Conservation (phyloP, 2,797 vertebrate species). For the Tangara arthus region DNA sequence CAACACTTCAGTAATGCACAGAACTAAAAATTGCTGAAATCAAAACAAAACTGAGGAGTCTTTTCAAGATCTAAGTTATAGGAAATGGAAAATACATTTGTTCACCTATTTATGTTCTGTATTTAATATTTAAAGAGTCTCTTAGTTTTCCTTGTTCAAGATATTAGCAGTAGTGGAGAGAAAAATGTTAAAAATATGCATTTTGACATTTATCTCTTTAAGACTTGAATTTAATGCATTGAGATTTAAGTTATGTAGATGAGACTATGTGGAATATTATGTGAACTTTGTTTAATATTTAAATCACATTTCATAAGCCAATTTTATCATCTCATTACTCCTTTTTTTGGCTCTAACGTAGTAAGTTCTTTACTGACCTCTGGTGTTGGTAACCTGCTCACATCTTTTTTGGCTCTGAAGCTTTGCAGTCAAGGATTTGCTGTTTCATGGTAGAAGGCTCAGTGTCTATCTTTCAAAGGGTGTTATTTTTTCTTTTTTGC, state of each 20-base stretch:
- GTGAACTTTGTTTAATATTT: conserved; percentile 71
- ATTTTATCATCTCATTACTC: conserved; percentile 54
- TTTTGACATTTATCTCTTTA: conserved; percentile 63
- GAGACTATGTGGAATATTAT: conserved; percentile 59
- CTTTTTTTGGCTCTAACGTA: neutral
- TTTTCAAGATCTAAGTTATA: neutral
- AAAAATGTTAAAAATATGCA: conserved; percentile 61
- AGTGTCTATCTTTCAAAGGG: neutral
- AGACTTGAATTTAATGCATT: conserved; percentile 51
- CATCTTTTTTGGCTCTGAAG: neutral
- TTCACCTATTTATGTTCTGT: conserved; percentile 24
- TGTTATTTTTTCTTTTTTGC: neutral
- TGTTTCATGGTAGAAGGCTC: neutral
- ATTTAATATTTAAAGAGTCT: conserved; percentile 51
- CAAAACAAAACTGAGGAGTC: conserved; percentile 1
- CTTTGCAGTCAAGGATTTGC: neutral
- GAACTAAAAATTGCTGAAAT: neutral
- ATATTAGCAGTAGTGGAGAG: conserved; percentile 35
- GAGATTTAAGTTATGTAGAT: conserved; percentile 64
- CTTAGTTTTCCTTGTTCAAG: conserved; percentile 46
- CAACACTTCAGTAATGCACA: neutral
- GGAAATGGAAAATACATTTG: conserved; percentile 7
- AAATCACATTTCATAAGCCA: conserved; percentile 65
- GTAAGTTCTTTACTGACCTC: conserved; percentile 60
- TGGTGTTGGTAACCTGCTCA: conserved; percentile 34